Conservation (phyloP, 1,140 invertebrate species). For the Bombus fervidus region DNA sequence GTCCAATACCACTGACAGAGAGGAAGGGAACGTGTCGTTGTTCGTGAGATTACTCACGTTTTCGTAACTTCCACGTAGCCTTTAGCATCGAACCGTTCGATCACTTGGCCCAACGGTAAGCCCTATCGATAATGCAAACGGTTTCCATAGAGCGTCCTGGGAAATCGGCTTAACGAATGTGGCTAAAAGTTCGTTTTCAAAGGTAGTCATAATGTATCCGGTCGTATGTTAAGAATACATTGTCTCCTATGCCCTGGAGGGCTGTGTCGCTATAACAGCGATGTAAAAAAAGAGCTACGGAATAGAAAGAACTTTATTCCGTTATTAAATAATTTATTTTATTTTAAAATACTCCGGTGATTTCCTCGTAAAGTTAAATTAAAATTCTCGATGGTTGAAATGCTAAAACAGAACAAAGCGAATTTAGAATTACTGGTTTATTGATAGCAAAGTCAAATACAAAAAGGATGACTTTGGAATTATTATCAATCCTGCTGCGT, state of each 20-base stretch:
- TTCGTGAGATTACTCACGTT: constrained; percentile 58
- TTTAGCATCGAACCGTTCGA: constrained; percentile 49
- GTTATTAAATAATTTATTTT: constrained; percentile 5
- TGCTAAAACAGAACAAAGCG: background rate
- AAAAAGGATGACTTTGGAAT: background rate
- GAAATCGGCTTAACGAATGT: constrained; percentile 65
- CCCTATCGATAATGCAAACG: constrained; percentile 61
- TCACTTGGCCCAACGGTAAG: constrained; percentile 50
- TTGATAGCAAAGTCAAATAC: background rate
- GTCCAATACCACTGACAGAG: constrained; percentile 17
- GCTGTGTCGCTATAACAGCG: background rate
- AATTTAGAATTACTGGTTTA: background rate
- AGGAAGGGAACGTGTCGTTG: constrained; percentile 38
- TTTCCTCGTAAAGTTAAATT: background rate
- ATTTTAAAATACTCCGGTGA: background rate
- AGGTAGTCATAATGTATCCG: constrained; percentile 42
- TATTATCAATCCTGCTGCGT: background rate
- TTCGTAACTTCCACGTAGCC: constrained; percentile 47
- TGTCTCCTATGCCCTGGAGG: background rate
- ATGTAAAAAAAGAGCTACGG: no score
- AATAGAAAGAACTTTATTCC: background rate
- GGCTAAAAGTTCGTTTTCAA: constrained; percentile 52
- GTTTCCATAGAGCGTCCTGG: constrained; percentile 39
- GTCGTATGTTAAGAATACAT: background rate
- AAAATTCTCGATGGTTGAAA: background rate